phyloP scores from a whole-genome alignment of 1,140 invertebrate species.

The Listronotus bonariensis region DNA sequence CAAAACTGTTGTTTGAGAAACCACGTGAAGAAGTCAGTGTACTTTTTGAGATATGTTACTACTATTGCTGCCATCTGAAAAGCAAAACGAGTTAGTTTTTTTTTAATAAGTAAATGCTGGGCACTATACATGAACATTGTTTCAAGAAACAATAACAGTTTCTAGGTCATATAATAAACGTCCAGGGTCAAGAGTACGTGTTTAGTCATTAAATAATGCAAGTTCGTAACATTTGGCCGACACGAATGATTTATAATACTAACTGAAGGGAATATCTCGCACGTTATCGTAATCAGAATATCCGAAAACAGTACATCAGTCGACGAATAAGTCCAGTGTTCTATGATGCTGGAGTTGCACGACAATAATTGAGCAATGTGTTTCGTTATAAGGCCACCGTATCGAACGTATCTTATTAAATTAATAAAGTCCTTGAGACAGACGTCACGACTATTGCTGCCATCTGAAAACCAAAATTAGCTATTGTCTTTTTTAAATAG shows the following conservation, averaged over 20 bases:
- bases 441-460: conserved; percentile 60
- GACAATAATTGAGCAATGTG: conserved; percentile 80
- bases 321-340: conserved; percentile 45
- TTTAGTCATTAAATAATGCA: too few relatives aligned
- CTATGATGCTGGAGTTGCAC: conserved; percentile 68
- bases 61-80: conserved; percentile 66
- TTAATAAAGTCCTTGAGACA: conserved; percentile 53
- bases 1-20: conserved; percentile 41
- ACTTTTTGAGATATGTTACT: conserved; percentile 59
- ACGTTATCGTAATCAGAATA: conserved; percentile 70
- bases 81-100: too few relatives aligned
- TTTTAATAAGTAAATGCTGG: too few relatives aligned
- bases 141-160: too few relatives aligned
- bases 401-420: conserved; percentile 56
- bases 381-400: conserved; percentile 67
- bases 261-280: conserved; percentile 85
- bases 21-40: conserved; percentile 60
- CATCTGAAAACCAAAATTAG: too few relatives aligned
- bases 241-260: too few relatives aligned
- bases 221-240: too few relatives aligned
- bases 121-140: too few relatives aligned
- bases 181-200: too few relatives aligned
- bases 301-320: conserved; percentile 43
- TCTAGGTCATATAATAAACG: too few relatives aligned
- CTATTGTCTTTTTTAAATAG: too few relatives aligned